These are phyloP conservation scores for Chaetophractus vellerosus DNA, from an alignment of 2,797 vertebrate species.

Conservation along the genomic window DNA sequence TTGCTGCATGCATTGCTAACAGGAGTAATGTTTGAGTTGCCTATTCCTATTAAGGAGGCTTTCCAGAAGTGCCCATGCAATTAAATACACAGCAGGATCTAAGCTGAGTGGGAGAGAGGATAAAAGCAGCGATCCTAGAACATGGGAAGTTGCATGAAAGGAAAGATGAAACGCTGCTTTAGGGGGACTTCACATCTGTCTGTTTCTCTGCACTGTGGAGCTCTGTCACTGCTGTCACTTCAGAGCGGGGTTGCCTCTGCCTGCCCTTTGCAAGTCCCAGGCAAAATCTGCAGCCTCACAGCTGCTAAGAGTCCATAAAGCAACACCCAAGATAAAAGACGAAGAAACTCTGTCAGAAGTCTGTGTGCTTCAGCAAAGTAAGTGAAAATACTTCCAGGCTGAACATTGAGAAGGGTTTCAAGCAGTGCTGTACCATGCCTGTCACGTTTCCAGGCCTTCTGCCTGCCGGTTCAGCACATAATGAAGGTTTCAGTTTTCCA, in stretches of 20 bases:
- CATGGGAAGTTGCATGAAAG: neutral
- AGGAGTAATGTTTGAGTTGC: neutral
- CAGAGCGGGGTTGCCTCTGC: neutral
- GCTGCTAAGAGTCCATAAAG: slow-evolving; percentile 2
- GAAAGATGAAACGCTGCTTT: neutral
- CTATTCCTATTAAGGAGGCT: neutral
- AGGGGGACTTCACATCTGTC: too few species aligned
- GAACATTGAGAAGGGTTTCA: neutral
- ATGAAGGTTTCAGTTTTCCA: slow-evolving; percentile 38
- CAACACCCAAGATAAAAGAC: neutral
- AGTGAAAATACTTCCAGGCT: neutral
- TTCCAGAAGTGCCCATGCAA: neutral
- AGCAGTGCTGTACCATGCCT: neutral
- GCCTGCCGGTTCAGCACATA: neutral
- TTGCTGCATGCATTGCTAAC: neutral
- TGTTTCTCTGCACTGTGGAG: neutral
- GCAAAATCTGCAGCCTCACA: neutral
- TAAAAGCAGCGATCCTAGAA: neutral
- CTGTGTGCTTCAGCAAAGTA: neutral
- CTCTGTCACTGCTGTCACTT: neutral
- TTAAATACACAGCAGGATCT: neutral
- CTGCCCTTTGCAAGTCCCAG: neutral
- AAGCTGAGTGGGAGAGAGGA: neutral
- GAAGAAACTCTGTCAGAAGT: neutral
- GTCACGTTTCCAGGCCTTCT: neutral